Conservation (phyloP, 2,113 vertebrate genomes). For the Xenotilapia longispinis region DNA sequence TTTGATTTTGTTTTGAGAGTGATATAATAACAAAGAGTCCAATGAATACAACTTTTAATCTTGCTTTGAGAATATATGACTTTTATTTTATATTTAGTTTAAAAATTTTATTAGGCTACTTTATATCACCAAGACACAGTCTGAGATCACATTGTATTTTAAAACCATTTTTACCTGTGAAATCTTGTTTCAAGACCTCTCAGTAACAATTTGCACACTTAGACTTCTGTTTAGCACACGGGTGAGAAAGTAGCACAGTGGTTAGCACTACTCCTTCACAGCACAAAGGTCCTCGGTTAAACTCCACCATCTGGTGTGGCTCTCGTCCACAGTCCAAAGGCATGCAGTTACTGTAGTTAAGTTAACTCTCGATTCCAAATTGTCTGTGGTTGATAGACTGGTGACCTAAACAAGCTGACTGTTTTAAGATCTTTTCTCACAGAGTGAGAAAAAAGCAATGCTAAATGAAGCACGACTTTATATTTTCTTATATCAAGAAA, state of each 20-base stretch:
- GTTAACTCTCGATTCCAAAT: accelerated
- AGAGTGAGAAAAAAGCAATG: neutral
- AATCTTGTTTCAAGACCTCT: neutral
- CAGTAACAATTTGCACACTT: neutral
- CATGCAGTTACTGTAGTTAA: neutral
- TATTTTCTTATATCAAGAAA: neutral
- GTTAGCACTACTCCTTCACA: neutral
- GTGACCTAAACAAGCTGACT: neutral
- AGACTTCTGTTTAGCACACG: neutral
- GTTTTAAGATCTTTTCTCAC: neutral
- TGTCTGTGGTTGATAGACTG: neutral
- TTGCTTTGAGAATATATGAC: neutral
- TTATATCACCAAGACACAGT: neutral
- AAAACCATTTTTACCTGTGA: neutral
- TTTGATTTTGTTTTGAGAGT: neutral
- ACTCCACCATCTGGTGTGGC: neutral
- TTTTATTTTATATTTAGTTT: neutral
- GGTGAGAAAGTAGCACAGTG: neutral
- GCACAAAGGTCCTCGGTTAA: neutral
- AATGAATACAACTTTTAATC: neutral
- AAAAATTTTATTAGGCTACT: neutral
- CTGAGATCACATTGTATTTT: neutral
- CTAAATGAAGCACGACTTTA: accelerated
- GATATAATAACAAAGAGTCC: neutral
- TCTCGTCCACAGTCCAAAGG: neutral